Conservation (phyloP, 2,113 vertebrate species). For the Elanus axillaris region DNA sequence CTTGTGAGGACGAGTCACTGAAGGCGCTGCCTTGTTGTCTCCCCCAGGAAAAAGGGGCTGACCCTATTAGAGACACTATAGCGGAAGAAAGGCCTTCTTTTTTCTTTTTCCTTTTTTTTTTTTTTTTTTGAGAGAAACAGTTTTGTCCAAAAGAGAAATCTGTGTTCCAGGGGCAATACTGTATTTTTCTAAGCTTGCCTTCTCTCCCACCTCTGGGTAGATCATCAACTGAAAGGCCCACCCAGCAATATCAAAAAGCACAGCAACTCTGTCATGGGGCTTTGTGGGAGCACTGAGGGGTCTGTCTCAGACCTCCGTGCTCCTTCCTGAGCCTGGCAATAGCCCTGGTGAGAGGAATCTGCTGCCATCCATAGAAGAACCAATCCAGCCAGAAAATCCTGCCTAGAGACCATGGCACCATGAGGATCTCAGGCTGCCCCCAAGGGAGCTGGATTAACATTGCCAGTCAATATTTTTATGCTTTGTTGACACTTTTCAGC, state of each 20-base stretch:
- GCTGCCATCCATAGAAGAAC: neutral
- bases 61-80: fast-evolving
- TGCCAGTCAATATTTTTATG: neutral
- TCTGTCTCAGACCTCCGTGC: neutral
- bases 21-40: neutral
- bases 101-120: too few species aligned
- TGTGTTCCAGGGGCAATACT: neutral
- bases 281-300: fast-evolving
- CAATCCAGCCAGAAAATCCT: neutral
- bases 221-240: neutral
- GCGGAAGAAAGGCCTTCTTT: neutral
- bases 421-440: neutral
- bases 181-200: neutral
- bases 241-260: neutral
- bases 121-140: neutral
- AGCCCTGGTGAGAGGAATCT: neutral
- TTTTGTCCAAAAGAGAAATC: neutral
- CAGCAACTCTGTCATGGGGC: neutral
- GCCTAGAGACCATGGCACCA: neutral
- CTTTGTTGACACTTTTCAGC: neutral
- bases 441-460: neutral
- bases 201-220: neutral
- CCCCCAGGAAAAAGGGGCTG: neutral
- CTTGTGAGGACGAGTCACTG: neutral
- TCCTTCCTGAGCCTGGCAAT: neutral